Evolutionary conservation across 2,797 vertebrate genomes (phyloP).

Genomic region (Phrynocephalus vlangalii): DNA sequence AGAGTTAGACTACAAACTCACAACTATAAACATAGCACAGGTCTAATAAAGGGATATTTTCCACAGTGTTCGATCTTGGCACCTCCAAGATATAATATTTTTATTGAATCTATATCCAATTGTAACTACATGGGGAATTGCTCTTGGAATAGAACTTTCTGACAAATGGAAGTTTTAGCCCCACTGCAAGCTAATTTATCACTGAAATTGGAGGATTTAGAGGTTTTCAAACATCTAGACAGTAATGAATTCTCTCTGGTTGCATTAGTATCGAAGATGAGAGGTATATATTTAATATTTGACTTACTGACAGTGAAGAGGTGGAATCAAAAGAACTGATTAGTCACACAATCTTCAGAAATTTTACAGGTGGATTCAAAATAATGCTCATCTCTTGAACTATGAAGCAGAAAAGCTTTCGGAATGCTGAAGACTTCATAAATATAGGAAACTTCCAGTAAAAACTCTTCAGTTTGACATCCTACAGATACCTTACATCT

Average conservation of each 20-base stretch:
- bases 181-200: constrained; percentile 48
- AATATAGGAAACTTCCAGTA: constrained; percentile 23
- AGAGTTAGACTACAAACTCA: constrained; percentile 4
- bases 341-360: constrained; percentile 35
- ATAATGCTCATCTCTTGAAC: constrained; percentile 37
- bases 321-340: constrained; percentile 38
- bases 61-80: constrained; percentile 33
- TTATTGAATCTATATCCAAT: constrained; percentile 44
- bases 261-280: constrained; percentile 47
- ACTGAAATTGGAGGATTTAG: constrained; percentile 50
- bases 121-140: constrained; percentile 38
- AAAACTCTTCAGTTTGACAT: constrained; percentile 32
- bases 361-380: constrained; percentile 43
- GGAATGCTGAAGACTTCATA: background rate
- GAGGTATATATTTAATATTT: constrained; percentile 46
- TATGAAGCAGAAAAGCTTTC: constrained; percentile 42
- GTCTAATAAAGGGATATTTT: constrained; percentile 27
- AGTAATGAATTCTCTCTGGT: constrained; percentile 40
- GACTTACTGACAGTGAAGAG: constrained; percentile 34
- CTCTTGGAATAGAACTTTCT: constrained; percentile 11
- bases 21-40: background rate
- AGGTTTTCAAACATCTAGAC: constrained; percentile 41
- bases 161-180: constrained; percentile 53
- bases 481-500: constrained; percentile 33
- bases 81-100: constrained; percentile 29